A percentile compares a stretch with the other conserved stretches of the same genome.
These are phyloP conservation scores for Cotesia glomerata DNA, from an alignment of 1,140 invertebrate species.

Conservation along the genomic window DNA sequence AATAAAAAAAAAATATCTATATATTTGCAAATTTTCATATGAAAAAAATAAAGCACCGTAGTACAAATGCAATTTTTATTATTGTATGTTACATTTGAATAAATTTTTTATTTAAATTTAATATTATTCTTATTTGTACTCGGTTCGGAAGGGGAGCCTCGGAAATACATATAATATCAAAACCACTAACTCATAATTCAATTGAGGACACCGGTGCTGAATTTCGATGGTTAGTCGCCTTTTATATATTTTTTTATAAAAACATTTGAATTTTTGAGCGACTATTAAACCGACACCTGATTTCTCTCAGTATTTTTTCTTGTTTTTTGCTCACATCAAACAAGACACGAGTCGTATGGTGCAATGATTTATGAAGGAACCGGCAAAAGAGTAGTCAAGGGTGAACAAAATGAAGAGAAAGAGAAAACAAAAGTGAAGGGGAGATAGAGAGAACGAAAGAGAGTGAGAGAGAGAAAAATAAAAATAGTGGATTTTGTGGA, in stretches of 20 bases:
- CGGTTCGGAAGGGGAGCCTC: too few species aligned
- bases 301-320: not conserved
- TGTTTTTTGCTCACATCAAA: too few species aligned
- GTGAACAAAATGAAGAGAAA: not conserved
- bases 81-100: too few species aligned
- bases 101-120: too few species aligned
- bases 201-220: not conserved
- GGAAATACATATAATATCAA: not conserved
- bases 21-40: not conserved
- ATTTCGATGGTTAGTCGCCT: not conserved
- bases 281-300: slow-evolving; percentile 26
- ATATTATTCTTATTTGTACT: not conserved
- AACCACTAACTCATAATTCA: slow-evolving; percentile 10
- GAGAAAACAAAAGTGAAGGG: too few species aligned
- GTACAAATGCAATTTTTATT: not conserved
- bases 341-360: slow-evolving; percentile 2
- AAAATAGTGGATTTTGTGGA: slow-evolving; percentile 21
- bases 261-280: slow-evolving; percentile 23
- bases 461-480: not conserved
- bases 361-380: slow-evolving; percentile 30
- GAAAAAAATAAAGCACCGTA: not conserved
- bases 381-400: slow-evolving; percentile 31
- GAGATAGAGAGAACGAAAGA: too few species aligned
- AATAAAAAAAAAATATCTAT: not conserved
- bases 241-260: slow-evolving; percentile 1